These are phyloP conservation scores for Zhuqinia jingwanae DNA, from an alignment of 2,888 invertebrate genomes.

Conservation along the genomic window DNA sequence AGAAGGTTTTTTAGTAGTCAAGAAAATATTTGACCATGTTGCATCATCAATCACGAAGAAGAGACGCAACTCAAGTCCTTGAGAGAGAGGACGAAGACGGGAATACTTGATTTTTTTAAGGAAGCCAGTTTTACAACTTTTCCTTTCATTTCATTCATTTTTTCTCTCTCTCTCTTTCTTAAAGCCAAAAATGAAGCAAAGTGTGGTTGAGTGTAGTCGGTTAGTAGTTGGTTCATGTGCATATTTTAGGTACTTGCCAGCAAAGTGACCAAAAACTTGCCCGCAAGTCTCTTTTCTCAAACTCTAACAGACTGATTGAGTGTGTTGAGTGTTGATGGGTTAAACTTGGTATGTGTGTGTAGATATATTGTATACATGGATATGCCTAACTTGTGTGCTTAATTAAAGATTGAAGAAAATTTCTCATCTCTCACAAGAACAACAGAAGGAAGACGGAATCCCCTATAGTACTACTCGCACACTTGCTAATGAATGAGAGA, in stretches of 20 bases:
- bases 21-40: conserved; percentile 52
- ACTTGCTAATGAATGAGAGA: conserved; percentile 16
- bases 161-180: too few relatives aligned
- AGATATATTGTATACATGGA: too few relatives aligned
- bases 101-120: conserved; percentile 21
- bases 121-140: conserved; percentile 72
- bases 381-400: background rate
- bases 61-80: conserved; percentile 35
- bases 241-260: background rate
- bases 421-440: too few relatives aligned
- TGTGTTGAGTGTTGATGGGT: background rate
- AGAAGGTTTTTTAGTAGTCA: background rate
- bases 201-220: background rate
- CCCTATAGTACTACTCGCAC: background rate
- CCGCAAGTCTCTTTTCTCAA: conserved; percentile 2
- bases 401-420: conserved; percentile 36
- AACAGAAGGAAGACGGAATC: too few relatives aligned
- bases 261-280: background rate
- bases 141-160: conserved; percentile 72
- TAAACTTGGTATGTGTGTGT: too few relatives aligned
- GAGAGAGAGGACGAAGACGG: conserved; percentile 19
- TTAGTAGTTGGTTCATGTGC: background rate
- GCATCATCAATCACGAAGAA: conserved; percentile 69
- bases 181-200: too few relatives aligned
- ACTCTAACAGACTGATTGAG: background rate